Base-by-base conservation (phyloP, 37 sponge, comb jelly and placozoan species). In the Bolinopsis microptera region DNA sequence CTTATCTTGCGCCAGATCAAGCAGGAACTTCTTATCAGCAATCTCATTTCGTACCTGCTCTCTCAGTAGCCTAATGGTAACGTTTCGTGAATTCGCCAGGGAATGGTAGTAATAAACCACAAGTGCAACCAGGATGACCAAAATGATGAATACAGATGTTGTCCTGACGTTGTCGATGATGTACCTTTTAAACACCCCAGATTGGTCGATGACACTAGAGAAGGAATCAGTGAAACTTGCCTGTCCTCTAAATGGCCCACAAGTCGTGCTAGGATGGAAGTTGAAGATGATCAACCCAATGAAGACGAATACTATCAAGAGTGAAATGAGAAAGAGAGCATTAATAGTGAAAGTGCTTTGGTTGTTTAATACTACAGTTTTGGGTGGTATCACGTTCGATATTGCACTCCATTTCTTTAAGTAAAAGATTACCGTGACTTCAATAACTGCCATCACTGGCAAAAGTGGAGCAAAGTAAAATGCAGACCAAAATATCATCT, bases 21-120 rank as follows among this genome's bases (percentile, higher is more conserved):
- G 80, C 13, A 77, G 27, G 35, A 34, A 31, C 80, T 77, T 34
- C 37, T 86, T 86, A 2, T 86, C 90, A 0, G 61, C 30, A 1
- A 39, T 39, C 26, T 86, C 90, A 35, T n/a, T 86, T 21, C 90
- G n/a, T 3, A 86, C 61, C 61, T 86, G 90, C 30, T 86, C 61
- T 28, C 23, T 86, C 26, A 86, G 90, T 5, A 86, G 35, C 41
- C 23, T 21, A 24, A 86, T n/a, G 48, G 35, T 86, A 8, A 33
- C 36, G 1, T 38, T 48, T 39, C 90, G 9, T 23, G 90, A 28
- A 3, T 40, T 48, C 5, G 90, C 90, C 2, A 86, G 8, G 18
- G 90, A 86, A 25, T 40, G 24, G 90, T 86, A 86, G 90, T 86
- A 86, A 25, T 30, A 86, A 25, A 86, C 39, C 32, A 86, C 61